Percentiles rank a stretch among this genome's conserved stretches.
Evolutionary conservation across 2,888 invertebrate genomes (phyloP).

Genomic region (Drosophila parthenogenetica): DNA sequence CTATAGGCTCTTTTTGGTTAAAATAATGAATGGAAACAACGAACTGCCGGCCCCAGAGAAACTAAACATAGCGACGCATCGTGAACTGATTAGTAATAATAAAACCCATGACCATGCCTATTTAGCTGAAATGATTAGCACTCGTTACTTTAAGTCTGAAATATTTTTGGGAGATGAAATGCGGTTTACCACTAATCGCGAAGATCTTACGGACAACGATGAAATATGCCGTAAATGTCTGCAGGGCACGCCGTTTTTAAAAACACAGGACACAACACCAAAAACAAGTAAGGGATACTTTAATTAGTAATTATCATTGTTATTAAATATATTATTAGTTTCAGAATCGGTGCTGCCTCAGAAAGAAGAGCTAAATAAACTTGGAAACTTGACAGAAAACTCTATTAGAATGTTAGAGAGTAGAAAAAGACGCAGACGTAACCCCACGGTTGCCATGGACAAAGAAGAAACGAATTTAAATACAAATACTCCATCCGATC

Average conservation of each 20-base stretch:
- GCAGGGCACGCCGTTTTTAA: constrained; percentile 67
- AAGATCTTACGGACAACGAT: constrained; percentile 71
- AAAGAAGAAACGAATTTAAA: constrained; percentile 55
- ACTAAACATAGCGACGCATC: constrained; percentile 90
- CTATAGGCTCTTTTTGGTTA: constrained; percentile 92
- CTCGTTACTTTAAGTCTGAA: constrained; percentile 88
- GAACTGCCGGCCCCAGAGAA: constrained; percentile 90
- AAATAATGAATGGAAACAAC: constrained; percentile 87
- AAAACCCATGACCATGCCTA: constrained; percentile 90
- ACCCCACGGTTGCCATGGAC: constrained; percentile 75
- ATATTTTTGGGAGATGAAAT: constrained; percentile 91
- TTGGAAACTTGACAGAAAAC: constrained; percentile 79
- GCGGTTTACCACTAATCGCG: constrained; percentile 75
- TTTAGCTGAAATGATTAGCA: constrained; percentile 93
- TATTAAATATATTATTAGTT: background rate
- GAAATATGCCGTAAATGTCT: constrained; percentile 80
- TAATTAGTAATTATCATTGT: background rate
- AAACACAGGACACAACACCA: constrained; percentile 33
- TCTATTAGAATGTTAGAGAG: constrained; percentile 80
- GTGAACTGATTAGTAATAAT: constrained; percentile 89
- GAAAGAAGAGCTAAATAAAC: constrained; percentile 76
- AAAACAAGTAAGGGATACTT: constrained; percentile 25
- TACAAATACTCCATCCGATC: constrained; percentile 12
- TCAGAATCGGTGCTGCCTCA: constrained; percentile 57
- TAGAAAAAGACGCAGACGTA: constrained; percentile 66